phyloP scores from a whole-genome alignment of 2,113 vertebrate genomes.

The Rousettus leschenaultii region DNA sequence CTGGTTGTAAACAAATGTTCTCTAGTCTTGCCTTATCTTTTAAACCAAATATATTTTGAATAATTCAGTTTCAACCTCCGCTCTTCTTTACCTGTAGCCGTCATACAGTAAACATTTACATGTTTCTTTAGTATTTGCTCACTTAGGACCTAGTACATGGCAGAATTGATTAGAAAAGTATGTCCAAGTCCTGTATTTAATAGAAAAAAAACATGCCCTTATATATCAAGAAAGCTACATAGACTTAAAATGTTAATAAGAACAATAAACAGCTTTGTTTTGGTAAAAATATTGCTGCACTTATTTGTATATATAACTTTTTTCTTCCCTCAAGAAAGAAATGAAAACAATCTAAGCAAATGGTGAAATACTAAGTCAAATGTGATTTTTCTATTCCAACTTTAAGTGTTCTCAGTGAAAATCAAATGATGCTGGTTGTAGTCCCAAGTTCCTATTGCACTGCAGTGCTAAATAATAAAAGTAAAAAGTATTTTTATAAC shows the following conservation, averaged over 20 bases:
- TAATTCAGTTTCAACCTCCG: neutral
- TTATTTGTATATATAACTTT: constrained; percentile 49
- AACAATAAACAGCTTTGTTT: constrained; percentile 30
- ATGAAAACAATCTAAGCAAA: constrained; percentile 44
- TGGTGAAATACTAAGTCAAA: constrained; percentile 49
- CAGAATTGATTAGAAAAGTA: neutral
- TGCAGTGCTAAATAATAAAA: constrained; percentile 62
- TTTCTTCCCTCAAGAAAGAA: constrained; percentile 12
- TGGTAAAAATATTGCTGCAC: constrained; percentile 15
- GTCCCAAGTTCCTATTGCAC: constrained; percentile 26
- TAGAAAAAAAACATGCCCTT: neutral
- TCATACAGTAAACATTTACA: neutral
- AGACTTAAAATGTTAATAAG: neutral
- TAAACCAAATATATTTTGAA: neutral
- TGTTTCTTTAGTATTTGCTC: neutral
- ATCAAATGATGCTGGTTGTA: constrained; percentile 45
- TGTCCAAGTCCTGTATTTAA: neutral
- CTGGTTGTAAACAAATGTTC: constrained; percentile 4
- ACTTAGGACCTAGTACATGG: neutral
- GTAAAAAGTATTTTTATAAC: constrained; percentile 46
- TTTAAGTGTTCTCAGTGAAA: constrained; percentile 59
- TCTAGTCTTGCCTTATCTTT: neutral
- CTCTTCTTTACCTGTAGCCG: neutral
- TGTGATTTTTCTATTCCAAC: constrained; percentile 47
- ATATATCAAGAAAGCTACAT: neutral